Percentiles rank a stretch among this genome's conserved stretches.
Conservation (phyloP, 2,888 invertebrate species). For the Drosophila anceps region DNA sequence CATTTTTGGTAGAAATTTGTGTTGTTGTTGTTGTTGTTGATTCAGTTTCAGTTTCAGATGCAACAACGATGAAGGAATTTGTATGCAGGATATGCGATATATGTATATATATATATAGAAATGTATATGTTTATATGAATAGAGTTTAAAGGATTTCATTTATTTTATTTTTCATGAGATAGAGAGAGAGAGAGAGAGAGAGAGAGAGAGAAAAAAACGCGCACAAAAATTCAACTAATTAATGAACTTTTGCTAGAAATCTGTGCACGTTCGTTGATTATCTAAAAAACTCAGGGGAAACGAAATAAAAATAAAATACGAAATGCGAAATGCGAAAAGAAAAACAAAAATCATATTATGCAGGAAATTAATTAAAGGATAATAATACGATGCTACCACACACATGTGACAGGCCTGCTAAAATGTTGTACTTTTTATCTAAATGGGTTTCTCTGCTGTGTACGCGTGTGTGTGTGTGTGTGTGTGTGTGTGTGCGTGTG, state of each 20-base stretch:
- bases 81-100: constrained; percentile 46
- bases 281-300: constrained; percentile 70
- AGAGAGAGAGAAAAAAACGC: not conserved
- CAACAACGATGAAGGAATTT: constrained; percentile 73
- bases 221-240: constrained; percentile 56
- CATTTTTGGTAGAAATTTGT: constrained; percentile 41
- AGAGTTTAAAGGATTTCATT: constrained; percentile 44
- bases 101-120: constrained; percentile 15
- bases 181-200: constrained; percentile 2
- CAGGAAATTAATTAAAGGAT: constrained; percentile 77
- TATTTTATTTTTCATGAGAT: constrained; percentile 19
- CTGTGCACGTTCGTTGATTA: constrained; percentile 68
- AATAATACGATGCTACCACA: constrained; percentile 59
- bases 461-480: not conserved
- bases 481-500: constrained; percentile 5
- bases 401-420: constrained; percentile 44
- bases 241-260: constrained; percentile 65
- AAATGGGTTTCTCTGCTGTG: constrained; percentile 55
- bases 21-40: constrained; percentile 20
- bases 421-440: constrained; percentile 64
- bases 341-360: constrained; percentile 58
- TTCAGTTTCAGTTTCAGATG: constrained; percentile 59
- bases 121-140: constrained; percentile 18
- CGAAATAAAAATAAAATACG: constrained; percentile 11
- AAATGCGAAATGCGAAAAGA: constrained; percentile 9